A percentile compares a stretch with the other conserved stretches of the same genome.
Evolutionary conservation across 2,888 invertebrate species (phyloP).

Genomic region (Pseudanteris insignis): DNA sequence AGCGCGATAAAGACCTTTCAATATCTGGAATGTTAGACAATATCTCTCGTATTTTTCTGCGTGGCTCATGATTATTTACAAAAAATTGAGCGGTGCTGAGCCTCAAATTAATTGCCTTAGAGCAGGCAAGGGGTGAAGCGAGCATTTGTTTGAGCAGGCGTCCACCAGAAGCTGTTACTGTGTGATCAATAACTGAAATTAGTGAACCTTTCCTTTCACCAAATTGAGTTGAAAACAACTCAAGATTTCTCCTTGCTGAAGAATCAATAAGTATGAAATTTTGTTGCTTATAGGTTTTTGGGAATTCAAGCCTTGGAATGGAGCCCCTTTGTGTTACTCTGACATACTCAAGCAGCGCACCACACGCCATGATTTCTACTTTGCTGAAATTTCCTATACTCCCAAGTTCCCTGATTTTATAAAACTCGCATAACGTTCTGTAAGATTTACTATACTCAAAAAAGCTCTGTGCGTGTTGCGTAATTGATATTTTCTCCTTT

Average conservation of each 20-base stretch:
- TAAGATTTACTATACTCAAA: conserved; percentile 14
- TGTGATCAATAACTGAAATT: conserved; percentile 11
- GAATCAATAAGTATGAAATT: conserved; percentile 9
- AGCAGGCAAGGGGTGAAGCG: conserved; percentile 6
- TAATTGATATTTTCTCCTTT: conserved; percentile 7
- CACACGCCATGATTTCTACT: conserved; percentile 9
- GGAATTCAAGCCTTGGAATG: conserved; percentile 6
- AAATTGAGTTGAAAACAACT: conserved; percentile 5
- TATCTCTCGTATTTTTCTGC: conserved; percentile 10
- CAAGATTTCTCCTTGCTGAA: conserved; percentile 14
- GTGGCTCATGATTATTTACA: conserved; percentile 2
- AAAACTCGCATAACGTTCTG: conserved; percentile 13
- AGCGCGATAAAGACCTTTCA: conserved; percentile 5
- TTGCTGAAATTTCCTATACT: conserved; percentile 15
- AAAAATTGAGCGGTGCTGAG: conserved; percentile 5
- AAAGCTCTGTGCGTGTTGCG: conserved; percentile 7
- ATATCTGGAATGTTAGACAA: conserved; percentile 8
- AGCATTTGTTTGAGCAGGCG: conserved; percentile 11
- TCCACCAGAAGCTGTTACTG: conserved; percentile 11
- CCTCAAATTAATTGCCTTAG: conserved; percentile 13
- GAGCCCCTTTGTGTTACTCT: conserved; percentile 5
- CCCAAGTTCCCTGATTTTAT: conserved; percentile 16
- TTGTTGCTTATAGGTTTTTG: conserved; percentile 1
- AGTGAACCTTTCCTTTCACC: conserved; percentile 10
- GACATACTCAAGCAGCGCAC: conserved; percentile 13